These are phyloP conservation scores for Candidula unifasciata DNA, from an alignment of 2,888 invertebrate species.

Conservation along the genomic window DNA sequence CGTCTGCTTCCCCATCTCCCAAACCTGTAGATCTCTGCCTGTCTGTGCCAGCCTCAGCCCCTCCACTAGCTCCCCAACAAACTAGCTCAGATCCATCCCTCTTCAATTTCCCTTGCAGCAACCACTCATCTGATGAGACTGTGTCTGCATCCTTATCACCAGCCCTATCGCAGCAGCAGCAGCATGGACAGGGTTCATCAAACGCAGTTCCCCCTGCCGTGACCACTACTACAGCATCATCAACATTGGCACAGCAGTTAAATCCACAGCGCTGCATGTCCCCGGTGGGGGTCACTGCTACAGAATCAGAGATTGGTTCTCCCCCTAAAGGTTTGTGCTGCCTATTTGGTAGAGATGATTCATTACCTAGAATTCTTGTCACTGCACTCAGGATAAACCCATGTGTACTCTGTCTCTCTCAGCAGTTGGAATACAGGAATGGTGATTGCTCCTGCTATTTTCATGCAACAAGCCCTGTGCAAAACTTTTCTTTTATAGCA, in stretches of 20 bases:
- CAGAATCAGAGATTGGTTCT: conserved; percentile 89
- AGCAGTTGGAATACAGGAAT: no score
- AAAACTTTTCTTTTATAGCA: no score
- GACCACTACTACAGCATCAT: conserved; percentile 60
- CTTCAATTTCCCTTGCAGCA: conserved; percentile 73
- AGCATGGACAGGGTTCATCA: conserved; percentile 3
- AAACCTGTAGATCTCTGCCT: neutral
- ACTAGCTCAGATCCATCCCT: conserved; percentile 35
- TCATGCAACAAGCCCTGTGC: no score
- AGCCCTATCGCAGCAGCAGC: conserved; percentile 80
- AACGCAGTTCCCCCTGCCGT: conserved; percentile 45
- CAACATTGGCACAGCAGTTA: conserved; percentile 76
- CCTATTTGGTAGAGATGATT: neutral
- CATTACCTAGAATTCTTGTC: neutral
- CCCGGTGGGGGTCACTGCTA: conserved; percentile 78
- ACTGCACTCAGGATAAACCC: no score
- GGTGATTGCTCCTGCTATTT: no score
- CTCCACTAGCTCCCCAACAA: conserved; percentile 54
- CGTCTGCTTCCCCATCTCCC: conserved; percentile 15
- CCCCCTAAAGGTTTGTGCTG: conserved; percentile 89
- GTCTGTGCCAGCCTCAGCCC: conserved; percentile 58
- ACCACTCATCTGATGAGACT: conserved; percentile 73
- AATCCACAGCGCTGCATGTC: conserved; percentile 79
- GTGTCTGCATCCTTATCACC: conserved; percentile 70
- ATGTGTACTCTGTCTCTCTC: no score